Conservation (phyloP, 2,888 invertebrate genomes). For the Zygogramma bicolorata region DNA sequence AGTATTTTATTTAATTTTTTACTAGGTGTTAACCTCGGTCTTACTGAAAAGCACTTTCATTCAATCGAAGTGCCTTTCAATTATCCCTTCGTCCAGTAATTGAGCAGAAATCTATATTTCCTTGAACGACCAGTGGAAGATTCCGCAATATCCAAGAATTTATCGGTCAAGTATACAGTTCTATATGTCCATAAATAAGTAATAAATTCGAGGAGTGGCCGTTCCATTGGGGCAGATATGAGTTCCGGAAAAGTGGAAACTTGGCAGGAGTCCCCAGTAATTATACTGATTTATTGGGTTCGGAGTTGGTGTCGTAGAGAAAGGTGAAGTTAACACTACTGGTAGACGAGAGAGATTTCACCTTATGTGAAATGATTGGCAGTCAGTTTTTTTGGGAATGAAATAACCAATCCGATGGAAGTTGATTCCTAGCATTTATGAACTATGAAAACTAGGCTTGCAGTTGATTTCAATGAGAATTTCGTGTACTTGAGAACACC, state of each 20-base stretch:
- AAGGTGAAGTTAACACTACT: background rate
- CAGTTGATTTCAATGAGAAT: too few species aligned
- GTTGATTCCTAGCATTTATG: background rate
- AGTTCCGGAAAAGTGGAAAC: conserved; percentile 30
- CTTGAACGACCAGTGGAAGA: background rate
- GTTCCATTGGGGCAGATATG: conserved; percentile 33
- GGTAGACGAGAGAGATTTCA: background rate
- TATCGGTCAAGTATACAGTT: conserved; percentile 21
- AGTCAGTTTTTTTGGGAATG: background rate
- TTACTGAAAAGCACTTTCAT: too few species aligned
- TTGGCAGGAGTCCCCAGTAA: conserved; percentile 30
- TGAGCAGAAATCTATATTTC: too few species aligned
- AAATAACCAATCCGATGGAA: background rate
- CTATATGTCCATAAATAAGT: conserved; percentile 35
- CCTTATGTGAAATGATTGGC: background rate
- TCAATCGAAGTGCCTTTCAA: too few species aligned
- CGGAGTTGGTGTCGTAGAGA: conserved; percentile 19
- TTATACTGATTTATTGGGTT: conserved; percentile 35
- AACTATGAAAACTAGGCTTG: too few species aligned
- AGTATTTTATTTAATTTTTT: too few species aligned
- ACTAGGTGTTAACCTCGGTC: too few species aligned
- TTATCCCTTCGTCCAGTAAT: too few species aligned
- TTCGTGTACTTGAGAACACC: too few species aligned
- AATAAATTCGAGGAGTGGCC: conserved; percentile 28
- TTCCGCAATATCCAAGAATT: conserved; percentile 14